Evolutionary conservation across 2,888 invertebrate species (phyloP).

Genomic region (Sceliomorpha sp.): DNA sequence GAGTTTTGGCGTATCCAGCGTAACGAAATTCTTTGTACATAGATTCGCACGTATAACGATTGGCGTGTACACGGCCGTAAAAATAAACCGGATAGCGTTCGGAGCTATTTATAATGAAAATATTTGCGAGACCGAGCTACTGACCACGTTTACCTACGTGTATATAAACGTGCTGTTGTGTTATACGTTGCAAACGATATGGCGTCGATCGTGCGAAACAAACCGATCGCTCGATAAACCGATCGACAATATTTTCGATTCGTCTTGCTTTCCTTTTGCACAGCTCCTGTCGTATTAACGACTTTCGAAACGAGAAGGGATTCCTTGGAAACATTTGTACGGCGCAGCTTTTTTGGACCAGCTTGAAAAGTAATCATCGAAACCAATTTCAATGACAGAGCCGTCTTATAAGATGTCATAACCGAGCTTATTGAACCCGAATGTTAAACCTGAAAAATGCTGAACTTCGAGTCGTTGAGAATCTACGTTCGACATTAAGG

Average conservation of each 20-base stretch:
- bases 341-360: too few relatives aligned
- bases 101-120: constrained; percentile 77
- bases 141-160: constrained; percentile 58
- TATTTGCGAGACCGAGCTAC: constrained; percentile 70
- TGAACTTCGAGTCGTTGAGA: not conserved
- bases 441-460: constrained; percentile 3
- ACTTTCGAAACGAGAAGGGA: constrained; percentile 17
- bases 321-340: too few relatives aligned
- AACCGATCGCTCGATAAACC: constrained; percentile 35
- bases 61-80: constrained; percentile 61
- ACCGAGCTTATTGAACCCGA: too few relatives aligned
- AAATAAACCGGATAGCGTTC: constrained; percentile 68
- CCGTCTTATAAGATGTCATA: too few relatives aligned
- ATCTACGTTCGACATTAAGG: not conserved
- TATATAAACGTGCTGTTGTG: constrained; percentile 31
- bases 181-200: constrained; percentile 39
- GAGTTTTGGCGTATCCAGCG: constrained; percentile 25
- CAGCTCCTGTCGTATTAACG: constrained; percentile 10
- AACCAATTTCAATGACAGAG: too few relatives aligned
- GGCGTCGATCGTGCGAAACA: constrained; percentile 32
- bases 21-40: constrained; percentile 41
- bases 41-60: constrained; percentile 44
- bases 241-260: constrained; percentile 27
- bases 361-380: too few relatives aligned
- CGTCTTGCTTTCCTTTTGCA: constrained; percentile 7